Base-by-base conservation (phyloP, 2,113 vertebrate species). In the Prunella himalayana region DNA sequence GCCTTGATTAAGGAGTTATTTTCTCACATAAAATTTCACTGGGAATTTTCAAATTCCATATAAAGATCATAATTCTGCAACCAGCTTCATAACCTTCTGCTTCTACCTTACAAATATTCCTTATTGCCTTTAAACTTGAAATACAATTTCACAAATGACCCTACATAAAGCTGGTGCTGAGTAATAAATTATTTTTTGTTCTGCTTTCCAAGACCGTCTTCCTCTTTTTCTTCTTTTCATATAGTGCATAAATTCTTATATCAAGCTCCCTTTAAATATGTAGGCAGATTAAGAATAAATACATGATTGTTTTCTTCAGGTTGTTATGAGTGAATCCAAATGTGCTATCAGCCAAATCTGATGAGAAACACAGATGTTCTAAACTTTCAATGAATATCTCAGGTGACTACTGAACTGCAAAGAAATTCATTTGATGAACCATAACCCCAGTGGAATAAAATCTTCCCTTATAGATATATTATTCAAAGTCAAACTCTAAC, bases 401-500 rank as follows among this genome's bases (percentile, higher is more conserved):
- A 81, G 79, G 77, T 93, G 65, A 44, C 47, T 82, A 61, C 44
- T 69, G 73, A 93, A 71, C 54, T 77, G 42, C 77, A 96, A 90
- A 90, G 37, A 90, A 82, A 91, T 90, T 91, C 49, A 61, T 92
- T 42, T 86, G 80, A 86, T 79, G 53, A 37, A 81, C 64, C 25
- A 57, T 76, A 94, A 65, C 19, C 61, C 69, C 72, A 81, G 9
- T n/a, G 44, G 92, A 93, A 95, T 92, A 94, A 91, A 90, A 86
- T 72, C 25, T 78, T 92, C n/a, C 45, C 24, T 79, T 64, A 95
- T 49, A 92, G 81, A 84, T 85, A 56, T 13, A 51, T 93, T 92
- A 94, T 89, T 95, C 73, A 89, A 94, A 96, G 78, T 79, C 69
- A 94, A 94, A 85, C 47, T 35, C 63, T 73, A 94, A 72, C 63